Percentiles rank a stretch among this genome's conserved stretches.
These are phyloP conservation scores for Ceyx cyanopectus DNA, from an alignment of 2,113 vertebrate genomes.

Conservation along the genomic window DNA sequence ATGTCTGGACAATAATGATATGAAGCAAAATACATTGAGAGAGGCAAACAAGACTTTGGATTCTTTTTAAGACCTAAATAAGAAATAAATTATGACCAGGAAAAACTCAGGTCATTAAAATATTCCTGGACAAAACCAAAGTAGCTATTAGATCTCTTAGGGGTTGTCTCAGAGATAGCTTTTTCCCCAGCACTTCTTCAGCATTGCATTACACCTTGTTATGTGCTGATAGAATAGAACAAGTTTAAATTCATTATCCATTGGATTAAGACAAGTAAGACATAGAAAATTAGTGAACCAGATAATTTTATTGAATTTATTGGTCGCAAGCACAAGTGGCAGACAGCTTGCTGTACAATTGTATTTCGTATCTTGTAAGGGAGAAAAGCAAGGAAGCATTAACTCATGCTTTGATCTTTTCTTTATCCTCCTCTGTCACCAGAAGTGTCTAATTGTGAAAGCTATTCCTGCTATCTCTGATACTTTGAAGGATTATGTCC, in stretches of 20 bases:
- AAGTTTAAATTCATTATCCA: slow-evolving; percentile 24
- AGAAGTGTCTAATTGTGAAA: slow-evolving; percentile 33
- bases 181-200: not conserved
- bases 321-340: slow-evolving; percentile 12
- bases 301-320: not conserved
- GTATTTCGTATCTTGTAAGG: not conserved
- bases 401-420: slow-evolving; percentile 47
- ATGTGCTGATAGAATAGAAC: not conserved
- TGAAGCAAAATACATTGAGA: not conserved
- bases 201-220: not conserved
- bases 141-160: not conserved
- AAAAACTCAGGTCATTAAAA: not conserved
- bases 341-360: not conserved
- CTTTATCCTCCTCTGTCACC: not conserved
- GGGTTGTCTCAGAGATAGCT: not conserved
- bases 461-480: not conserved
- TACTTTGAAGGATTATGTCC: slow-evolving; percentile 28
- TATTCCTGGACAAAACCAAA: not conserved
- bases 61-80: not conserved
- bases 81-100: not conserved
- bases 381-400: not conserved
- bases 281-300: slow-evolving; percentile 7
- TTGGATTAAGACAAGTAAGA: slow-evolving; percentile 42
- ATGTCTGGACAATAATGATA: not conserved
- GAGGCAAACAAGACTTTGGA: not conserved